These are phyloP conservation scores for Bombus breviceps DNA, from an alignment of 1,140 invertebrate genomes.

Conservation along the genomic window DNA sequence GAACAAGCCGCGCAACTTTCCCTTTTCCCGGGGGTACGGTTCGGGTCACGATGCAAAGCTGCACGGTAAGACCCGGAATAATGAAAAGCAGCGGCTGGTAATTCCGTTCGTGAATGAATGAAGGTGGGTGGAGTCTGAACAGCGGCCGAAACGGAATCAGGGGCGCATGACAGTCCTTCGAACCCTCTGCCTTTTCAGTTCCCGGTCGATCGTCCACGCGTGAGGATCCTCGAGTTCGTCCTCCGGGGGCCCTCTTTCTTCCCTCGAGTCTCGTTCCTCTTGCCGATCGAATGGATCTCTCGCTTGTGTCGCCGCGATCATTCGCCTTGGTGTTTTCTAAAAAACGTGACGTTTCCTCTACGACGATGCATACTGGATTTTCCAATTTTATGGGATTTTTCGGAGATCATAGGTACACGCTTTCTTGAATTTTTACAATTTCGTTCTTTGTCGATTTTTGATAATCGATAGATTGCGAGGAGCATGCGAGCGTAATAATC, in stretches of 20 bases:
- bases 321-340: background rate
- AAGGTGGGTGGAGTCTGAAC: conserved; percentile 64
- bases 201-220: conserved; percentile 60
- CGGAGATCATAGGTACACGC: conserved; percentile 12
- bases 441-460: too few relatives aligned
- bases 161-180: conserved; percentile 64
- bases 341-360: background rate
- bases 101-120: conserved; percentile 64
- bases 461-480: too few relatives aligned
- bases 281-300: background rate
- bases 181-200: conserved; percentile 68
- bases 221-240: conserved; percentile 53
- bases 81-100: conserved; percentile 52
- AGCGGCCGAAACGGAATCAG: conserved; percentile 64
- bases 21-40: conserved; percentile 36
- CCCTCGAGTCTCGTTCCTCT: background rate
- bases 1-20: conserved; percentile 39
- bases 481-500: background rate
- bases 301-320: background rate
- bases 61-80: conserved; percentile 36
- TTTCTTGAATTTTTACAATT: background rate
- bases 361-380: conserved; percentile 5
- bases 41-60: conserved; percentile 32
- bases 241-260: background rate
- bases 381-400: background rate